Percentiles rank a stretch among this genome's conserved stretches.
Evolutionary conservation across 2,113 vertebrate species (phyloP).

Genomic region (Epinephelus fuscoguttatus): DNA sequence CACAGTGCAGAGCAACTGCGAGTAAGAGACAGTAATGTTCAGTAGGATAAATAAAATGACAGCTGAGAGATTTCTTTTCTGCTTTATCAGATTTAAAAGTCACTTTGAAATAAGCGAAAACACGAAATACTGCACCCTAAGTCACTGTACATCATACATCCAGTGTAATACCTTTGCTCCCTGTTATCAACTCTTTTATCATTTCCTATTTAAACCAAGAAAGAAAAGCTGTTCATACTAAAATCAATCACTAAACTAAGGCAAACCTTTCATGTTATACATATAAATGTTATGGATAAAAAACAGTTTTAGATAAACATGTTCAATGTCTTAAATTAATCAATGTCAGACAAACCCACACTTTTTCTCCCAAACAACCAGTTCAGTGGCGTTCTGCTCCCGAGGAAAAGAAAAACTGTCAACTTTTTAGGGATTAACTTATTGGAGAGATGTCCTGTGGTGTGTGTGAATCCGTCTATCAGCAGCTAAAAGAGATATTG

Average conservation of each 20-base stretch:
- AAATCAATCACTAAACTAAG: not conserved
- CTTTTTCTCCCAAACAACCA: slow-evolving; percentile 9
- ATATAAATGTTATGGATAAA: not conserved
- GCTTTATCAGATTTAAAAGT: not conserved
- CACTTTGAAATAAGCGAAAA: not conserved
- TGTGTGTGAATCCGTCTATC: slow-evolving; percentile 46
- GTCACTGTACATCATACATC: not conserved
- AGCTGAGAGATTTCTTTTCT: not conserved
- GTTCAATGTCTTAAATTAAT: not conserved
- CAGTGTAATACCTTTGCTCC: not conserved
- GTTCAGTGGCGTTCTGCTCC: slow-evolving; percentile 33
- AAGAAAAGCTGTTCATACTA: not conserved
- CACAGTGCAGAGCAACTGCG: not conserved
- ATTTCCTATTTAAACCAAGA: not conserved
- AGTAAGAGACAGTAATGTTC: not conserved
- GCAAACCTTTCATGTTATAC: not conserved
- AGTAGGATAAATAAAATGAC: not conserved
- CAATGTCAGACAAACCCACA: not conserved
- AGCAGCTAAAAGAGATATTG: slow-evolving; percentile 65
- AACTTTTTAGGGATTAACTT: slow-evolving; percentile 26
- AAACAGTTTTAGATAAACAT: not conserved
- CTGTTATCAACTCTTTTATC: not conserved
- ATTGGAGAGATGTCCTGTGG: slow-evolving; percentile 31
- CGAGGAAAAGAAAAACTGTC: slow-evolving; percentile 10
- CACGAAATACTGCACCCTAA: not conserved